Base-by-base conservation (phyloP, 1,140 invertebrate species). In the Halyomorpha halys region DNA sequence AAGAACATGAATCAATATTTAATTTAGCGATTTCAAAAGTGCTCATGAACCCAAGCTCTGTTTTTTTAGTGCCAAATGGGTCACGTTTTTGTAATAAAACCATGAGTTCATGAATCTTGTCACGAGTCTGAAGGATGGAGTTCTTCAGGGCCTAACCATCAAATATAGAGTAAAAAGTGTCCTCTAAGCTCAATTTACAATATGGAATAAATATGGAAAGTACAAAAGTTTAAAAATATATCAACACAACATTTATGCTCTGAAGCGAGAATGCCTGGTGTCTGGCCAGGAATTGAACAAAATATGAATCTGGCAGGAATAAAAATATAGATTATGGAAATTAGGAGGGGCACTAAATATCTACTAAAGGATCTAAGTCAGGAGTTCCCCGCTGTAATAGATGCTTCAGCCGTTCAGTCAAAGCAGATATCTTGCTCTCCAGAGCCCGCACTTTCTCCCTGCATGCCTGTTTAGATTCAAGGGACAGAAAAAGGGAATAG, bases 371-470 rank as follows among this genome's bases (percentile, higher is more conserved):
- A 68, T 87, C 85, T 68, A 83, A 79, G 74, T 90, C 89, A 51
- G 61, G 61, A 27, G 61, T 63, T 74, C 89, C 90, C 72, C 88
- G 85, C 76, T 91, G 87, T 73, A 87, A 80, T 71, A 94, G 78
- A 64, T 91, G 78, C 77, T 92, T 93, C 70, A 91, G 87, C 72
- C 90, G 85, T 77, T 94, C 90, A 73, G 85, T 86, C 68, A 88
- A 85, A 75, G 88, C 85, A 71, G 85, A 82, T 71, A 94, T 89
- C 81, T 91, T 92, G 80, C 83, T 89, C 76, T 93, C 89, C 71
- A 93, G 82, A 70, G 82, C 83, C 76, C 87, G 89, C 68, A 91
- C 85, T 77, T 82, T 83, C 76, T 94, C 90, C 74, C 85, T 85
- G 81, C 82, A 90, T 72, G 82, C 84, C 90, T 93, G 80, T 68